Conservation (phyloP, 2,797 vertebrate species). For the Micromesistius poutassou region DNA sequence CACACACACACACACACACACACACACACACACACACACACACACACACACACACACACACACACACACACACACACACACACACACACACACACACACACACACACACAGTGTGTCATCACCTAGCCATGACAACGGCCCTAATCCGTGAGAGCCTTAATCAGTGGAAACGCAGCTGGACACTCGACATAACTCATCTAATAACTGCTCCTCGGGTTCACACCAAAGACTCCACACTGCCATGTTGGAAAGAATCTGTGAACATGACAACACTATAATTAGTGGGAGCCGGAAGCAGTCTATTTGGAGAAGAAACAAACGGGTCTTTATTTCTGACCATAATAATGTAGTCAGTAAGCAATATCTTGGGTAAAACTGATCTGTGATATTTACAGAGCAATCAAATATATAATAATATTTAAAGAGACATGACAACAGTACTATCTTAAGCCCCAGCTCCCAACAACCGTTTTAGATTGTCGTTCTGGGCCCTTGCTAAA, state of each 20-base stretch:
- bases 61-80: background rate
- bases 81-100: constrained; percentile 2
- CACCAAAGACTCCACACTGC: background rate
- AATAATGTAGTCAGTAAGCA: background rate
- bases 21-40: constrained; percentile 5
- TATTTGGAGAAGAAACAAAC: background rate
- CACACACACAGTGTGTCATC: constrained; percentile 4
- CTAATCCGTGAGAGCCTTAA: constrained; percentile 7
- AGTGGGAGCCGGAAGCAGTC: background rate
- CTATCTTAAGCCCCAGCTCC: background rate
- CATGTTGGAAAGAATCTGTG: background rate
- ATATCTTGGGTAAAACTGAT: background rate
- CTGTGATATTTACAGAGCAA: background rate
- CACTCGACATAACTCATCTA: background rate
- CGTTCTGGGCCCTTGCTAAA: background rate
- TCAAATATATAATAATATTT: background rate
- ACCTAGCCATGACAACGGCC: background rate
- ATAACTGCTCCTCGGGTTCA: background rate
- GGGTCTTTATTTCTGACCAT: background rate
- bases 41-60: constrained; percentile 9
- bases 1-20: constrained; percentile 11
- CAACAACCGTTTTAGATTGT: background rate
- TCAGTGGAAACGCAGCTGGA: background rate
- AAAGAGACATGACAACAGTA: background rate
- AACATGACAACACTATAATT: constrained; percentile 5